Evolutionary conservation across 2,888 invertebrate genomes (phyloP).

Genomic region (Yponomeuta malinellus): DNA sequence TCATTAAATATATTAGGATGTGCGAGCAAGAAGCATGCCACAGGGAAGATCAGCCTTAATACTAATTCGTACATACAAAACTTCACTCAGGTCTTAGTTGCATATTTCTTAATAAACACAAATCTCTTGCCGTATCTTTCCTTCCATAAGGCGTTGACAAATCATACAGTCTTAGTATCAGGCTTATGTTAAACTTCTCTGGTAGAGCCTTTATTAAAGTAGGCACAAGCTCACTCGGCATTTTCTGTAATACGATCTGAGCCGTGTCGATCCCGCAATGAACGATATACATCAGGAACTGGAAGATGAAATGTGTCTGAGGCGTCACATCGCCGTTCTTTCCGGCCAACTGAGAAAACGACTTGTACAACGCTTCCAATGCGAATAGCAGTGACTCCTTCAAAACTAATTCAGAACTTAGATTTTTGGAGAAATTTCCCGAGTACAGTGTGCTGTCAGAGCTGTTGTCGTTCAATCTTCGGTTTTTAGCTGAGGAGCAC

Average conservation of each 20-base stretch:
- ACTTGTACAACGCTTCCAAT: constrained; percentile 81
- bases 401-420: constrained; percentile 50
- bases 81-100: constrained; percentile 75
- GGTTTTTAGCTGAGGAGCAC: constrained; percentile 76
- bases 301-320: constrained; percentile 88
- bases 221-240: constrained; percentile 85
- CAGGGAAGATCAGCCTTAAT: background rate
- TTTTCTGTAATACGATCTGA: constrained; percentile 81
- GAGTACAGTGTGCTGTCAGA: constrained; percentile 74
- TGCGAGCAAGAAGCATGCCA: no score
- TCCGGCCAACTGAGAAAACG: constrained; percentile 81
- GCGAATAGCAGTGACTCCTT: constrained; percentile 80
- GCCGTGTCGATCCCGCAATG: constrained; percentile 85
- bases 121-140: constrained; percentile 89
- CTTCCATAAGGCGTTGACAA: constrained; percentile 84
- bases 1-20: no score
- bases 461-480: constrained; percentile 78
- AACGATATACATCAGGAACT: constrained; percentile 84
- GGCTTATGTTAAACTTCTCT: constrained; percentile 83
- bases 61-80: background rate
- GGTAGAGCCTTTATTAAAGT: constrained; percentile 88
- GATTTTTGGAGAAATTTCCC: constrained; percentile 52
- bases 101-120: constrained; percentile 90
- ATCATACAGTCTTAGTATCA: constrained; percentile 87
- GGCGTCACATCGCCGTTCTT: constrained; percentile 87